Evolutionary conservation across 1,140 invertebrate species (phyloP).

Genomic region (Drosophila arawakana): DNA sequence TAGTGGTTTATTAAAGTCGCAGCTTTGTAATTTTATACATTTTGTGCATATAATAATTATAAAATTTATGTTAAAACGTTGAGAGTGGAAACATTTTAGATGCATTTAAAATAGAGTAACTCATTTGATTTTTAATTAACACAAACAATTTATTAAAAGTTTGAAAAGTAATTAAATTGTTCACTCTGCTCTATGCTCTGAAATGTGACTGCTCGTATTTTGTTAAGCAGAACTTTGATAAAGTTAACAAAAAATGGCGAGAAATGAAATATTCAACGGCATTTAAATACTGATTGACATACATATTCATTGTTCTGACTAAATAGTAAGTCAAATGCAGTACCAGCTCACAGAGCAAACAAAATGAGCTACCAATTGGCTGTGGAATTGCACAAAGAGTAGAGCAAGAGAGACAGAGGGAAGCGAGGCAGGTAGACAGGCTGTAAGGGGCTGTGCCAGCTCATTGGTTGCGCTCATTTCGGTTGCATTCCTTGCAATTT

Average conservation of each 20-base stretch:
- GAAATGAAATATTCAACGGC: constrained; percentile 5
- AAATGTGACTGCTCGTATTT: background rate
- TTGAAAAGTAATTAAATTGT: background rate
- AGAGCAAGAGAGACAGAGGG: background rate
- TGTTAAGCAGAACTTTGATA: background rate
- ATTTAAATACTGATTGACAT: constrained; percentile 5
- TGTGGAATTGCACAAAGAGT: background rate
- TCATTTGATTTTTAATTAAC: background rate
- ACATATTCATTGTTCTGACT: background rate
- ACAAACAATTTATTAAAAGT: too few species aligned
- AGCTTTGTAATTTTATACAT: background rate
- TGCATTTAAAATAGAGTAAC: background rate
- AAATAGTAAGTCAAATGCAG: constrained; percentile 2
- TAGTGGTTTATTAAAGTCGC: background rate
- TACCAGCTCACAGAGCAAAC: background rate
- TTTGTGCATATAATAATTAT: background rate
- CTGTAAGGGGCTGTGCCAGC: background rate
- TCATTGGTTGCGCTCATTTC: constrained; percentile 38
- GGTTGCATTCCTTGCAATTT: constrained; percentile 49
- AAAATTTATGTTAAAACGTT: background rate
- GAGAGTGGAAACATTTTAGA: background rate
- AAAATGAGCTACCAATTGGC: background rate
- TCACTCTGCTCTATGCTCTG: background rate
- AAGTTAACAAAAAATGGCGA: background rate
- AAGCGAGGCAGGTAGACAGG: background rate